Conservation (phyloP, 1,140 invertebrate genomes). For the Magallana gigas region DNA sequence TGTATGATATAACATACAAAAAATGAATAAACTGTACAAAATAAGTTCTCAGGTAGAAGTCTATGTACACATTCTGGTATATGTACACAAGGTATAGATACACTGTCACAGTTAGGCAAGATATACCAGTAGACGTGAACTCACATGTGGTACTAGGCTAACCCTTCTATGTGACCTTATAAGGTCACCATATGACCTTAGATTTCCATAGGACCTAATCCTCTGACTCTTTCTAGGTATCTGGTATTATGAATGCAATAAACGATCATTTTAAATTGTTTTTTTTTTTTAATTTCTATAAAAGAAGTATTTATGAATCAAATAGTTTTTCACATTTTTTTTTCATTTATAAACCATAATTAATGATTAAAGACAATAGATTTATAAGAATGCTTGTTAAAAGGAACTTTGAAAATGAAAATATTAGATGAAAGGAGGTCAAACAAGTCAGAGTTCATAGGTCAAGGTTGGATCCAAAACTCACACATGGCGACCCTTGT, state of each 20-base stretch:
- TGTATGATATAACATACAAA: too few relatives aligned
- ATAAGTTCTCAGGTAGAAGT: too few relatives aligned
- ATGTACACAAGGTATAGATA: not conserved
- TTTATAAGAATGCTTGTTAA: too few relatives aligned
- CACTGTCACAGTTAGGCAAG: too few relatives aligned
- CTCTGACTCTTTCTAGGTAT: not conserved
- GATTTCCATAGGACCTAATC: not conserved
- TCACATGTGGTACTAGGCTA: not conserved
- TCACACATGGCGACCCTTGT: not conserved
- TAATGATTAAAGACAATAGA: too few relatives aligned
- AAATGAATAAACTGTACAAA: too few relatives aligned
- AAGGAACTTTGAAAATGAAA: too few relatives aligned
- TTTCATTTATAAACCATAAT: too few relatives aligned
- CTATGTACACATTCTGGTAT: not conserved
- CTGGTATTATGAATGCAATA: not conserved
- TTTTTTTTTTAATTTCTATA: not conserved
- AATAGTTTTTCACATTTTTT: too few relatives aligned
- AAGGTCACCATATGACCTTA: constrained; percentile 29
- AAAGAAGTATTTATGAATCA: too few relatives aligned
- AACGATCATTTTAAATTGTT: not conserved
- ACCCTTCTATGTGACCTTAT: constrained; percentile 25
- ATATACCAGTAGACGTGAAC: not conserved
- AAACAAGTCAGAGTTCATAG: not conserved
- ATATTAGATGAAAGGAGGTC: too few relatives aligned
- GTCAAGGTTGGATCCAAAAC: not conserved